Percentiles rank a stretch among this genome's conserved stretches.
Conservation (phyloP, 2,797 vertebrate genomes). For the Falco rusticolus region DNA sequence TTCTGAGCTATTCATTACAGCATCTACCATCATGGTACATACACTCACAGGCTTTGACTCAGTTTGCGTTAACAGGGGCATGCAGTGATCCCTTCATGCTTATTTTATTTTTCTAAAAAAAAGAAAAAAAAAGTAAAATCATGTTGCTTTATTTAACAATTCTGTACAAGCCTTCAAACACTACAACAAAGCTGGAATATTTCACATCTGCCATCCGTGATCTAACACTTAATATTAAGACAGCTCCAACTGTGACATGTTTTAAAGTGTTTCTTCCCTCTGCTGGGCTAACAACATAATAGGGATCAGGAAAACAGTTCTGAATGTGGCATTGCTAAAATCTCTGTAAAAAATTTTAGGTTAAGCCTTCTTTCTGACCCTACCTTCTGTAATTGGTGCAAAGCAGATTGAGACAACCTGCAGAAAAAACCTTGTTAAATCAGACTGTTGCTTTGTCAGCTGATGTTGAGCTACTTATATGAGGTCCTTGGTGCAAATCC, state of each 20-base stretch:
- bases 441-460: slow-evolving; percentile 19
- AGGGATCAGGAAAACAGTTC: slow-evolving; percentile 65
- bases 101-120: slow-evolving; percentile 21
- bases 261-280: slow-evolving; percentile 70
- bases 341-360: slow-evolving; percentile 42
- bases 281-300: slow-evolving; percentile 73
- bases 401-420: slow-evolving; percentile 28
- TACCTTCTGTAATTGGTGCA: slow-evolving; percentile 50
- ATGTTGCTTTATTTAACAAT: slow-evolving; percentile 40
- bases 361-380: slow-evolving; percentile 50
- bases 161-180: slow-evolving; percentile 20
- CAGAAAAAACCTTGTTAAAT: slow-evolving; percentile 55
- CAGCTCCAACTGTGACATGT: slow-evolving; percentile 61
- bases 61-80: neutral
- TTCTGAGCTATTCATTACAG: slow-evolving; percentile 35
- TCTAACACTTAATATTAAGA: slow-evolving; percentile 68
- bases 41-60: neutral
- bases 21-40: neutral
- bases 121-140: slow-evolving; percentile 16
- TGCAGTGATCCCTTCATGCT: neutral
- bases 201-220: slow-evolving; percentile 61
- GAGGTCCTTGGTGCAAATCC: slow-evolving; percentile 32
- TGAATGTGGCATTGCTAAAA: slow-evolving; percentile 51
- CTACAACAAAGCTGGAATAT: slow-evolving; percentile 56
- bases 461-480: slow-evolving; percentile 34